Evolutionary conservation across 2,888 invertebrate species (phyloP).

Genomic region (Perizoma flavofasciatum): DNA sequence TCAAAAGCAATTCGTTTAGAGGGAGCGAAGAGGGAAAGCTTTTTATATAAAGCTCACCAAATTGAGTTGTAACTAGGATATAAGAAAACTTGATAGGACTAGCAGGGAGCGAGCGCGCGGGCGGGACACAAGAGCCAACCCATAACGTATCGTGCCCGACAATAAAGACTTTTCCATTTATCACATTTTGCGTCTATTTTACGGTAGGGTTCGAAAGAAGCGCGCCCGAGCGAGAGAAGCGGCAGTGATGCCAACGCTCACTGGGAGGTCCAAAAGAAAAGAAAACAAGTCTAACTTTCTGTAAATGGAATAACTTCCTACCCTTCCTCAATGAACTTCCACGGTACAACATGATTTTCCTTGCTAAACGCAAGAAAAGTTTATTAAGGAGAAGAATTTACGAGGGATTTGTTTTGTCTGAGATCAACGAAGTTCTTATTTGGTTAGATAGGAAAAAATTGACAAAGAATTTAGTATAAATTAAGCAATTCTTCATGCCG

Average conservation of each 20-base stretch:
- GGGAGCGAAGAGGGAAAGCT: slow-evolving; percentile 60
- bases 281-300: slow-evolving; percentile 76
- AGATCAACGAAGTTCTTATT: slow-evolving; percentile 1
- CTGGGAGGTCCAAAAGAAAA: slow-evolving; percentile 73
- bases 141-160: slow-evolving; percentile 73
- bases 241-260: slow-evolving; percentile 67
- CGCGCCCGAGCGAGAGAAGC: slow-evolving; percentile 66
- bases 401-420: neutral
- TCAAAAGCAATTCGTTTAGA: slow-evolving; percentile 65
- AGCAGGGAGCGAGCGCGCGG: slow-evolving; percentile 52
- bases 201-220: slow-evolving; percentile 76
- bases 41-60: slow-evolving; percentile 70
- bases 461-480: neutral
- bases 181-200: slow-evolving; percentile 83
- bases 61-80: slow-evolving; percentile 79
- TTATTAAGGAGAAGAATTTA: slow-evolving; percentile 5
- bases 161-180: slow-evolving; percentile 83
- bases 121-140: slow-evolving; percentile 65
- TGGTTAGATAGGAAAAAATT: neutral
- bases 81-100: slow-evolving; percentile 79
- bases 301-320: slow-evolving; percentile 77
- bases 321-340: slow-evolving; percentile 70
- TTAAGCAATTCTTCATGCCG: slow-evolving; percentile 33
- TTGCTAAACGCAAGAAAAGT: slow-evolving; percentile 8
- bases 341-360: slow-evolving; percentile 59